Evolutionary conservation across 2,888 invertebrate genomes (phyloP).

Genomic region (Habrosyne pyritoides): DNA sequence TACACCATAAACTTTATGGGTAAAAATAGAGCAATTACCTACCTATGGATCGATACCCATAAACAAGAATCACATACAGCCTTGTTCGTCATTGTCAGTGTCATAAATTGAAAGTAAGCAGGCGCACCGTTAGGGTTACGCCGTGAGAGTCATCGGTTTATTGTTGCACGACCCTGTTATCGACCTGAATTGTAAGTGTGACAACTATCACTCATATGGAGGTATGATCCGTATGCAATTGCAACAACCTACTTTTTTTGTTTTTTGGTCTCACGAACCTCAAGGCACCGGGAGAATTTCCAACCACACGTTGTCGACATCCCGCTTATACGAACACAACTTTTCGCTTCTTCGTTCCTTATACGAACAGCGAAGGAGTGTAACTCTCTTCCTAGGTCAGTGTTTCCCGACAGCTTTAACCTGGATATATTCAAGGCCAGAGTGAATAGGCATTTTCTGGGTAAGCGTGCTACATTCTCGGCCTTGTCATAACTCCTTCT

Average conservation of each 20-base stretch:
- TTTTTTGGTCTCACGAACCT: not conserved
- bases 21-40: conserved; percentile 9
- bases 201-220: not conserved
- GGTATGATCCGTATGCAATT: not conserved
- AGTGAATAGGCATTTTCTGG: too few species aligned
- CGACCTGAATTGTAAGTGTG: conserved; percentile 25
- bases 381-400: too few species aligned
- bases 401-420: too few species aligned
- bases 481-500: too few species aligned
- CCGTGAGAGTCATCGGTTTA: conserved; percentile 34
- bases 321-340: too few species aligned
- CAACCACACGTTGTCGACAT: too few species aligned
- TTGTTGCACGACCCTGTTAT: conserved; percentile 33
- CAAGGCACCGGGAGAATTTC: too few species aligned
- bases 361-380: too few species aligned
- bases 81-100: conserved; percentile 15
- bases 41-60: conserved; percentile 20
- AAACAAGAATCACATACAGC: conserved; percentile 4
- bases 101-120: conserved; percentile 37
- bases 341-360: too few species aligned
- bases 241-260: not conserved
- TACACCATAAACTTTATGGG: too few species aligned
- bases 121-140: conserved; percentile 37
- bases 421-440: too few species aligned
- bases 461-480: too few species aligned